Percentiles rank a stretch among this genome's conserved stretches.
phyloP scores from a whole-genome alignment of 1,140 invertebrate species.

The Wasmannia auropunctata region DNA sequence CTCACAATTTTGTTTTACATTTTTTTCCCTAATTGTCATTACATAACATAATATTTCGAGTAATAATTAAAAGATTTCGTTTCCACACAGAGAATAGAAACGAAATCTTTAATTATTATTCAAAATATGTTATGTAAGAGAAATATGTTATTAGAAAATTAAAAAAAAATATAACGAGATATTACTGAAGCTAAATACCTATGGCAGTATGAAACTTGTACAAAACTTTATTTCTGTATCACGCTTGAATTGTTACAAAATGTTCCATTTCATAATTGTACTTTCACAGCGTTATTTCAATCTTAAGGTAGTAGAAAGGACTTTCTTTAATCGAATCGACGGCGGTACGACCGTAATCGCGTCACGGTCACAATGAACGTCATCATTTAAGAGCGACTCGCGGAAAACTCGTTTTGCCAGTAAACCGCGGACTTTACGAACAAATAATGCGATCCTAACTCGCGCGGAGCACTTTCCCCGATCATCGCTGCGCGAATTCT shows the following conservation, averaged over 20 bases:
- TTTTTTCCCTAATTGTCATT: neutral
- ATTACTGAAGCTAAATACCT: neutral
- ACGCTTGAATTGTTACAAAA: neutral
- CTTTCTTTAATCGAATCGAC: constrained; percentile 37
- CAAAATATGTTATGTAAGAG: too few relatives aligned
- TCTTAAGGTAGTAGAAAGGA: neutral
- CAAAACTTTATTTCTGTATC: neutral
- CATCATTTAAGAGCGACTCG: constrained; percentile 35
- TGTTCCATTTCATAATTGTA: neutral
- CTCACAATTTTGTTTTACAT: neutral
- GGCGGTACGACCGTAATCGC: neutral
- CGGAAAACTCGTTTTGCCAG: constrained; percentile 39
- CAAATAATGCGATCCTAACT: constrained; percentile 57
- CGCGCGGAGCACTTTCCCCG: constrained; percentile 25
- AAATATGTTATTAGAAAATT: neutral
- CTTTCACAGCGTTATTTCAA: neutral
- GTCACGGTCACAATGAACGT: constrained; percentile 16
- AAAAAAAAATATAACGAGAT: neutral
- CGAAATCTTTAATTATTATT: too few relatives aligned
- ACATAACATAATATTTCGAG: neutral
- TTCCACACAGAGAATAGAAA: neutral
- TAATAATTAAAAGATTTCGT: neutral
- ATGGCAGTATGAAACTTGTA: neutral
- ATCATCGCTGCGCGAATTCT: constrained; percentile 51
- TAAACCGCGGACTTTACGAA: constrained; percentile 21